Evolutionary conservation across 1,140 invertebrate species (phyloP), one percentile per base, ranked within the genome.

Genomic region (Diorhabda carinulata): DNA sequence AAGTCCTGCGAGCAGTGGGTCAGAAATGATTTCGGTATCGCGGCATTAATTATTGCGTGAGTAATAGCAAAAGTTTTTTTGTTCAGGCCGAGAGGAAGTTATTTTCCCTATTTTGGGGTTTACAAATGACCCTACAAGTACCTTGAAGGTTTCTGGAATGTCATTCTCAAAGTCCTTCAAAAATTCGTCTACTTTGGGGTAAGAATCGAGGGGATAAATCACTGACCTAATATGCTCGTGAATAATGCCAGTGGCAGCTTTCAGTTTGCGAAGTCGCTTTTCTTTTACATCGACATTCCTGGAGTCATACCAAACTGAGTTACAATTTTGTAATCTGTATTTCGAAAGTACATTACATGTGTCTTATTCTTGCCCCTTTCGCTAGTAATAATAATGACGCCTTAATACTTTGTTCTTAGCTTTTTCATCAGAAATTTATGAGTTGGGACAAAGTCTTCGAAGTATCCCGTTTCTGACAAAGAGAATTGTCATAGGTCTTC

Each of bases 1-100:
- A 25, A 25, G 25, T 25, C 25, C 25, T 25, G 25, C 25, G 25
- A 64, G 58, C 9, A 60, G 58, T 10, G 40, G 58, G 25, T 9
- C 9, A 60, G 9, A 41, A 60, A 40, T 10, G 58, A 40, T 41
- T 41, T n/a, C 25, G 58, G 58, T 60, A 5, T 60, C 9, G 58
- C 42, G 25, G 58, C 58, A 60, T 60, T 9, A 60, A 60, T 60
- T 60, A 60, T 60, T 60, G 58, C n/a, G 58, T 60, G 58, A 60
- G 58, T 41, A 6, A 60, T 60, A 60, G 58, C 58, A 60, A 6
- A 56, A 2, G 52, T 56, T 56, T 56, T 56, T 56, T 56, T 56
- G 52, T 56, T 56, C 2, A 56, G 52, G 52, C 52, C 52, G 52
- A 56, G 52, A 6, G 2, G 52, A 2, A 56, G 40, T 8, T 60